These are phyloP conservation scores for Pangasianodon gigas DNA, from an alignment of 2,113 vertebrate species.

Conservation along the genomic window DNA sequence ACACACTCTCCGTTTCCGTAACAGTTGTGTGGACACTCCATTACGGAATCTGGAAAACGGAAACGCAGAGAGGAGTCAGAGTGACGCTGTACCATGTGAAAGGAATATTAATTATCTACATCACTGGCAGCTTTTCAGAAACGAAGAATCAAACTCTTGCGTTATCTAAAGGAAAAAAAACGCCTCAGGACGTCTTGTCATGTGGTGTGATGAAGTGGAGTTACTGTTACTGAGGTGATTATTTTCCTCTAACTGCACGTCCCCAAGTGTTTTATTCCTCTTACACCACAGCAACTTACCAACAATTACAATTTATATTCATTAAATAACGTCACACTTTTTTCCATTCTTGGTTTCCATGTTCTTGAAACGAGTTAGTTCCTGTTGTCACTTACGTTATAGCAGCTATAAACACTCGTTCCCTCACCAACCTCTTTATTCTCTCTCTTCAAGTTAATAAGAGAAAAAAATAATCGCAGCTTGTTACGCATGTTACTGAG, in stretches of 20 bases:
- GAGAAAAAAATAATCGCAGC: not conserved
- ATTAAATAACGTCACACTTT: too few relatives aligned
- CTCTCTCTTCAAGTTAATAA: not conserved
- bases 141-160: too few relatives aligned
- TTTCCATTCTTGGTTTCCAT: not conserved
- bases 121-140: not conserved
- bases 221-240: not conserved
- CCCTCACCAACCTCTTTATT: not conserved
- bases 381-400: not conserved
- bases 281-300: too few relatives aligned
- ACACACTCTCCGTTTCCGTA: constrained; percentile 97
- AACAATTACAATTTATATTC: too few relatives aligned
- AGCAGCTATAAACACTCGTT: not conserved
- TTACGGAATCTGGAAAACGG: constrained; percentile 84
- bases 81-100: not conserved
- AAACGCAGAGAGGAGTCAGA: not conserved
- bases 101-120: not conserved
- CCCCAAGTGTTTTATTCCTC: not conserved
- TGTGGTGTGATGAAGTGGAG: too few relatives aligned
- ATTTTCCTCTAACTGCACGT: not conserved
- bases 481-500: not conserved
- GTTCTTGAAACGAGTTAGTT: not conserved
- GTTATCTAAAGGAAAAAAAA: too few relatives aligned
- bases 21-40: constrained; percentile 95
- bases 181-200: too few relatives aligned